Base-by-base conservation (phyloP, 2,888 invertebrate genomes). In the Pristionchus arcanus region DNA sequence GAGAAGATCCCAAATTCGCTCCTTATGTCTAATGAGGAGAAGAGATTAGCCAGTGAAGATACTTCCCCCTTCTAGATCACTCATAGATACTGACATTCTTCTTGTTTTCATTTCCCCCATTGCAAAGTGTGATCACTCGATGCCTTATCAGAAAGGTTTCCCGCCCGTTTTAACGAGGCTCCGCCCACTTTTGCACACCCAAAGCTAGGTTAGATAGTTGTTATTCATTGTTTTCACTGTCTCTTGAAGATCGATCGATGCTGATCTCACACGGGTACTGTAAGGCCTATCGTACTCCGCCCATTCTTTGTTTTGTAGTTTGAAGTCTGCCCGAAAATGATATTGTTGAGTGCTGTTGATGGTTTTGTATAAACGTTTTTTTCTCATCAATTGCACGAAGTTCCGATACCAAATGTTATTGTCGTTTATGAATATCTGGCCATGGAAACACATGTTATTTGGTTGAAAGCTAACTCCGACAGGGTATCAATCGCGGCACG, bases 11-110 rank as follows among this genome's bases (percentile, higher is more conserved):
- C 3, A 66, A 91, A 16, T 91, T 91, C 89, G 91, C 94, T 13
- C 94, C 94, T n/a, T 92, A 93, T 91, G 93, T 95, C 86, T 95
- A 92, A 63, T 91, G 28, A 91, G 91, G 49, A 91, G 90, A 7
- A 94, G 95, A 89, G 94, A 94, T 77, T 77, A n/a, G 13, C 0
- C 90, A 91, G 92, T 2, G 55, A 91, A 15, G 90, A 91, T 90
- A 90, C 94, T 16, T 94, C 94, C 37, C 63, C 34, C 91, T 93
- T 91, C 92, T 93, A 89, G 94, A 91, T 66, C 28, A 42, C 59
- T 25, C 85, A 37, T 42, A 59, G 34, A 34, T 37, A 63, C 16
- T 16, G 25, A 3, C n/a, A 74, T 19, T 74, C 31, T 15, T 53
- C 21, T 83, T 37, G 37, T 90, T 90, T n/a, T 85, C 84, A 21